A percentile compares a stretch with the other conserved stretches of the same genome.
Conservation (phyloP, 2,888 invertebrate species). For the Gastrophysa polygoni region DNA sequence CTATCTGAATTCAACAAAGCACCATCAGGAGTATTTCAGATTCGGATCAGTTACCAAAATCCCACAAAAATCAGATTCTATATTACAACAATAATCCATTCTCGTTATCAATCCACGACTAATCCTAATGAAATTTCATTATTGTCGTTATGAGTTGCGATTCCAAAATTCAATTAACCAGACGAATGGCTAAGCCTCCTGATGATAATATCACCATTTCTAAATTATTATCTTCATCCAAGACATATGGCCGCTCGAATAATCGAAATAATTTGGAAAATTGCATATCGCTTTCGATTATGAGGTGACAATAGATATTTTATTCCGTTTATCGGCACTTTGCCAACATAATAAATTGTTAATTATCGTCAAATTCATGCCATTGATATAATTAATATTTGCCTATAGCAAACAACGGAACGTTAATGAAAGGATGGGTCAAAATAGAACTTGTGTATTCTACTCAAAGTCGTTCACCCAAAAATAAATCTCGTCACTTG, state of each 20-base stretch:
- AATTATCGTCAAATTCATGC: neutral
- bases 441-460: too few species aligned
- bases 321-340: constrained; percentile 16
- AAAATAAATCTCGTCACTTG: too few species aligned
- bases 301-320: constrained; percentile 21
- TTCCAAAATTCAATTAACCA: constrained; percentile 42
- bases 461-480: too few species aligned
- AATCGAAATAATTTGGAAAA: constrained; percentile 39
- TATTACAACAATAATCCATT: constrained; percentile 39
- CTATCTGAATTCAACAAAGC: too few species aligned
- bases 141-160: constrained; percentile 23
- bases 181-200: constrained; percentile 39
- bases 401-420: too few species aligned
- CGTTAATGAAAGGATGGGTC: too few species aligned
- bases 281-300: constrained; percentile 40
- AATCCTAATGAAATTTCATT: constrained; percentile 40
- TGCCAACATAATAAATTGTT: constrained; percentile 1
- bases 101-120: constrained; percentile 34
- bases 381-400: neutral
- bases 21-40: too few species aligned
- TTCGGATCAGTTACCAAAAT: neutral
- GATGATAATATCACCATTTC: constrained; percentile 41
- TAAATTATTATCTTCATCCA: constrained; percentile 45
- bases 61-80: constrained; percentile 40
- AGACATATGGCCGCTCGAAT: constrained; percentile 41